A percentile compares a stretch with the other conserved stretches of the same genome.
These are phyloP conservation scores for Temnothorax unifasciatus DNA, from an alignment of 2,888 invertebrate species.

Conservation along the genomic window DNA sequence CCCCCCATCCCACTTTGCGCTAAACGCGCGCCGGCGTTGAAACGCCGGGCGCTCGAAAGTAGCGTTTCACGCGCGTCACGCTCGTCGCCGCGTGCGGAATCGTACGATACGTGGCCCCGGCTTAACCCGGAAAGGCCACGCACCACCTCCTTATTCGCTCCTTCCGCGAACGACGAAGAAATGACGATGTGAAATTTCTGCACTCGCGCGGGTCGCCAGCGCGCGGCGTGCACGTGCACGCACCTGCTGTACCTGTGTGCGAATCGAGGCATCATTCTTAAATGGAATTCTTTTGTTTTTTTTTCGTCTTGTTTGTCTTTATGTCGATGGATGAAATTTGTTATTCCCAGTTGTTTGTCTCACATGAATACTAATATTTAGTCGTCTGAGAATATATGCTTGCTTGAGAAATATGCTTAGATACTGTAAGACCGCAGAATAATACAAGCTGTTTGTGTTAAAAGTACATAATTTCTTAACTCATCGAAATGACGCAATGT, in stretches of 20 bases:
- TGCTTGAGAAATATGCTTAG: not conserved
- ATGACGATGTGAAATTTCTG: not conserved
- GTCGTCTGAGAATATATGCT: not conserved
- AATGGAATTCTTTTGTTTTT: not conserved
- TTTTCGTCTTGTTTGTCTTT: not conserved
- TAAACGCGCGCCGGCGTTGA: not conserved
- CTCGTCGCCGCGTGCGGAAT: slow-evolving; percentile 22
- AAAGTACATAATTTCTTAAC: not conserved
- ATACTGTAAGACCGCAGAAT: not conserved
- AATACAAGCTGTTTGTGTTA: not conserved
- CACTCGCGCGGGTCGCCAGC: too few species aligned
- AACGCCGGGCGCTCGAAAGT: slow-evolving; percentile 10
- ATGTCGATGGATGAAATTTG: too few species aligned
- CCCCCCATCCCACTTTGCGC: not conserved
- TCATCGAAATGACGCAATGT: not conserved
- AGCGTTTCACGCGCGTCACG: slow-evolving; percentile 15
- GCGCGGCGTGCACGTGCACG: too few species aligned
- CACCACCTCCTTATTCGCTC: slow-evolving; percentile 27
- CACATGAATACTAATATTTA: not conserved
- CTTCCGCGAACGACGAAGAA: not conserved
- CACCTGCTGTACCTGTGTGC: not conserved
- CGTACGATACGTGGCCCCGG: slow-evolving; percentile 48
- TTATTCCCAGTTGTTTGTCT: not conserved
- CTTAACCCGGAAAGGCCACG: slow-evolving; percentile 39
- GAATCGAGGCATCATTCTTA: not conserved